Conservation (phyloP, 2,113 vertebrate species). For the Pseudopodoces humilis region DNA sequence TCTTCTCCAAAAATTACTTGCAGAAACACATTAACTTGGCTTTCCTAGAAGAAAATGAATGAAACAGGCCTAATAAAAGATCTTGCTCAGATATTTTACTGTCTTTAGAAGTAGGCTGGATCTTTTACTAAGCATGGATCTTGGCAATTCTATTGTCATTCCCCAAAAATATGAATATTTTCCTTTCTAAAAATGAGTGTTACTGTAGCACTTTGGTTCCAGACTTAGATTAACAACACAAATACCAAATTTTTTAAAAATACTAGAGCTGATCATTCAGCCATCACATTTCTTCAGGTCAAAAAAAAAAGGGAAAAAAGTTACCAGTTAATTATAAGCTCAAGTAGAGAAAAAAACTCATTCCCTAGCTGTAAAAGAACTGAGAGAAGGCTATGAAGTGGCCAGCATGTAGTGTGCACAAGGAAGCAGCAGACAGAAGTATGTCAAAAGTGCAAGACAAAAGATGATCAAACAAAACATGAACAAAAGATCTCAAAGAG, state of each 20-base stretch:
- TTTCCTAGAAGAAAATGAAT: slow-evolving; percentile 2
- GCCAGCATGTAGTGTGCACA: background rate
- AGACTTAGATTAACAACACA: background rate
- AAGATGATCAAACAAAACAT: background rate
- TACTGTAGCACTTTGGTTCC: background rate
- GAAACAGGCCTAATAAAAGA: background rate
- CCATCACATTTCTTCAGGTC: background rate
- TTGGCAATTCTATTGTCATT: background rate
- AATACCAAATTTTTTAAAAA: background rate
- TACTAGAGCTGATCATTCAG: background rate
- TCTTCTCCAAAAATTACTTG: background rate
- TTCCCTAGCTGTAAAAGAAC: background rate
- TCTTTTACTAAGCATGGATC: background rate
- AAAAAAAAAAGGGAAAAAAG: background rate
- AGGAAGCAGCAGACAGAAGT: background rate
- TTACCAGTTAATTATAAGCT: background rate
- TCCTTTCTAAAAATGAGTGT: background rate
- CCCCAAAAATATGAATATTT: background rate
- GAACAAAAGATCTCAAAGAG: background rate
- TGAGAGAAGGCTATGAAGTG: background rate
- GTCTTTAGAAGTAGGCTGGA: background rate
- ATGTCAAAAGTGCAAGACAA: background rate
- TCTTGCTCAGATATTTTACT: background rate
- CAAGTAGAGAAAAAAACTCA: background rate
- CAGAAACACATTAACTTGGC: background rate